Evolutionary conservation across 2,797 vertebrate species (phyloP), one percentile per base, ranked within the genome.

Genomic region (Notoglanidium macrostoma): DNA sequence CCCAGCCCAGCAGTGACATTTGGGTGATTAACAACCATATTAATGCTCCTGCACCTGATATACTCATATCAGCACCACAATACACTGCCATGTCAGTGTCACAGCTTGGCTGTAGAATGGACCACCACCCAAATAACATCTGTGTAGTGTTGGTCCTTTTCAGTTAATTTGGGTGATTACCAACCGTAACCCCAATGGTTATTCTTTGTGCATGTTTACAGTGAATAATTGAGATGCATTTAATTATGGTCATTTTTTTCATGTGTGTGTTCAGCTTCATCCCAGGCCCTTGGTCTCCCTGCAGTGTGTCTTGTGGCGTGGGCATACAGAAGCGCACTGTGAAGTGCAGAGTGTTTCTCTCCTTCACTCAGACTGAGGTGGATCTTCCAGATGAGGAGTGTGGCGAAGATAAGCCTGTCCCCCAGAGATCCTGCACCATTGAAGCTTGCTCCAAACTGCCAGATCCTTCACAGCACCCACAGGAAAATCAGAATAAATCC

Each of bases 381-480:
- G 97, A 99, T 29, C 96, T 99, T 78, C 98, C 97, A 0, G 96
- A 97, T 63, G 97, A 97, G 72, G 98, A 98, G 88, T 99, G 98
- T 15, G 95, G 94, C 0, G 94, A 94, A 1, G 93, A 94, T 78
- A 93, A 90, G 89, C 97, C 94, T 5, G 89, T 90, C 26, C 88
- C 92, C 0, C 94, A 97, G 87, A 95, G 92, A 78, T 91, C 90
- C 29, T 99, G 98, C 90, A 92, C 93, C 87, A 92, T 92, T 3
- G 90, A 90, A 0, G 92, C 94, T 2, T 99, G 98, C 76, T 90
- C 91, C 9, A 93, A 89, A 26, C 89, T 88, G 70, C 85, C 89
- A 23, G 87, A 82, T 19, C 59, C 85, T 0, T 91, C 88, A 12
- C 85, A 91, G 55, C 90, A 14, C 15, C 88, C 86, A 0, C 90